Evolutionary conservation across 2,797 vertebrate genomes (phyloP), one percentile per base, ranked within the genome.

Genomic region (Galagoides demidoff): DNA sequence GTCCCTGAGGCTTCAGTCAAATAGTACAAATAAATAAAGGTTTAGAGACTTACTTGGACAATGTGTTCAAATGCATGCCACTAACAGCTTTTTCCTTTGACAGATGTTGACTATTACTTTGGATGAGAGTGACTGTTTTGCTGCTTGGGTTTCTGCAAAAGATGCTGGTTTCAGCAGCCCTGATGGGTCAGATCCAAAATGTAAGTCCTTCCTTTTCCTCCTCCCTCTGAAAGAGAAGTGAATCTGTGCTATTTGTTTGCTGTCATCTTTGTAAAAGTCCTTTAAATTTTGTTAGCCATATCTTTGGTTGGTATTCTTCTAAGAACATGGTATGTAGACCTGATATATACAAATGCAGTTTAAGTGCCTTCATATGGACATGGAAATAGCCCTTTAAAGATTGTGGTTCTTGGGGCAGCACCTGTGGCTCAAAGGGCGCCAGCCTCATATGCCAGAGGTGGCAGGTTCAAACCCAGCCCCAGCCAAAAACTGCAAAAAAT

Each of bases 71-170:
- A 34, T 20, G 20, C 77, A 12, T 17, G 25, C n/a, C 78, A 20
- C 55, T 59, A 14, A 34, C 19, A 16, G 0, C 7, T 31, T 84
- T 73, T 55, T 29, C 55, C 94, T 90, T 87, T 95, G 39, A 96
- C 98, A 99, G 99, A 99, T 99, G 99, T 98, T 99, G 98, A 99
- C 99, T 4, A 99, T 99, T 98, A 99, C 99, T 37, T 96, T 99
- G 98, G 99, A 99, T 93, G 99, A 99, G 98, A 99, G 99, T 31
- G 99, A 99, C 98, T 99, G 99, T 96, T 99, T 99, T 92, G 99
- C 99, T 78, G 99, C 99, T 79, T 99, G 99, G 99, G 99, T 99
- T 77, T 99, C 99, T 57, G 99, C 99, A 81, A 99, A 99, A 97
- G 99, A 99, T 71, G 99, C 99, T 23, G 99, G 99, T 37, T 99